Percentiles rank a stretch among this genome's conserved stretches.
Conservation (phyloP, 2,888 invertebrate genomes). For the Ormyrus pomaceus region DNA sequence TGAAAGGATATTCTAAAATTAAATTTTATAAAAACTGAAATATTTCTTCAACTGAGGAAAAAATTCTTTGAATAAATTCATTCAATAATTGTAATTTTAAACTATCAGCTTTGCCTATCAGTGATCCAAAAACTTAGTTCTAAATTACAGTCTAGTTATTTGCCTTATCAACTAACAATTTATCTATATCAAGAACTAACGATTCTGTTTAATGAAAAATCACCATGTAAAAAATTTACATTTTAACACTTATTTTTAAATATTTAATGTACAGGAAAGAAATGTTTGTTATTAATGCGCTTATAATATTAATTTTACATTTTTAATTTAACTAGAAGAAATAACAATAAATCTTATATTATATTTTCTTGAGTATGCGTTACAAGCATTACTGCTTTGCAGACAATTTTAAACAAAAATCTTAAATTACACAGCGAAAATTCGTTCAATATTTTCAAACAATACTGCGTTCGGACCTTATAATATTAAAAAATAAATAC, state of each 20-base stretch:
- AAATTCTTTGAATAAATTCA: background rate
- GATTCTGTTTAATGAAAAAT: background rate
- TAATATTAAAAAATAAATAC: too few species aligned
- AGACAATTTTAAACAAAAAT: too few species aligned
- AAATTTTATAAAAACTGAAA: background rate
- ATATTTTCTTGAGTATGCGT: too few species aligned
- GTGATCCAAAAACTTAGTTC: background rate
- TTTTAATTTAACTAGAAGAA: too few species aligned
- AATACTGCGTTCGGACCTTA: too few species aligned
- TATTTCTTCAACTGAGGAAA: too few species aligned
- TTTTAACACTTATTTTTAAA: background rate
- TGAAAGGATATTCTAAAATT: background rate
- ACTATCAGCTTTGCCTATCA: slow-evolving; percentile 2
- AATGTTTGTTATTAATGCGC: too few species aligned
- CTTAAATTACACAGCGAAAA: too few species aligned
- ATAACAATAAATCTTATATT: too few species aligned
- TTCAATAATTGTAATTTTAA: slow-evolving; percentile 3
- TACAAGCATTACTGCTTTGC: too few species aligned
- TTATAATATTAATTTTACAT: too few species aligned
- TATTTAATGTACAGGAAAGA: background rate
- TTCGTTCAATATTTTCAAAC: too few species aligned
- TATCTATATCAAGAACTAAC: background rate
- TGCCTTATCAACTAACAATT: slow-evolving; percentile 8
- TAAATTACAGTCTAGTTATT: slow-evolving; percentile 24
- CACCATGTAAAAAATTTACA: background rate